Percentiles rank a stretch among this genome's conserved stretches.
phyloP scores from a whole-genome alignment of 2,113 vertebrate species.

The Eulemur macaco region DNA sequence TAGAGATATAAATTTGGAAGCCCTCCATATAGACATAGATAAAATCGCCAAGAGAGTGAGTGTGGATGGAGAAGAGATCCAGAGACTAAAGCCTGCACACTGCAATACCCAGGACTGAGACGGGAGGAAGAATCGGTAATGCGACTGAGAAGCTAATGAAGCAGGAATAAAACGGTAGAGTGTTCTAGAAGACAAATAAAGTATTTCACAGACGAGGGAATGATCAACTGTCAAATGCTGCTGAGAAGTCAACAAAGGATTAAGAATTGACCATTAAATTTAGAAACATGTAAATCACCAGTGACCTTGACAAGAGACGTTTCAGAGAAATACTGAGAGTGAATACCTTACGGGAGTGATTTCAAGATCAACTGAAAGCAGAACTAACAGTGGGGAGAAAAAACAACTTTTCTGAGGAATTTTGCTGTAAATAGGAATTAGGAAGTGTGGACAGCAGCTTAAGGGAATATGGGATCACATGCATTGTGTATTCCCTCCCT shows the following conservation, averaged over 20 bases:
- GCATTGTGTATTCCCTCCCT: background rate
- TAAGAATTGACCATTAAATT: background rate
- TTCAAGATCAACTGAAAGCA: background rate
- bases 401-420: background rate
- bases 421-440: background rate
- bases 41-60: background rate
- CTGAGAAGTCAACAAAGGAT: background rate
- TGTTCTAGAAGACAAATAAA: background rate
- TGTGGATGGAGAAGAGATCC: background rate
- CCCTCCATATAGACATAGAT: background rate
- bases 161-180: background rate
- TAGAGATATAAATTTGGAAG: background rate
- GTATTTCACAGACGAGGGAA: background rate
- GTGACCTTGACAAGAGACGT: background rate
- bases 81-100: background rate
- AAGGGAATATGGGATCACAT: background rate
- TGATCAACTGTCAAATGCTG: background rate
- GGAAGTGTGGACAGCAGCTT: background rate
- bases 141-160: background rate
- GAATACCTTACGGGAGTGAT: background rate
- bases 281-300: background rate
- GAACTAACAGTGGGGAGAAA: background rate
- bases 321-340: background rate
- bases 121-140: background rate
- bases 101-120: background rate